Base-by-base conservation (phyloP, 2,113 vertebrate species). In the Bufo bufo region DNA sequence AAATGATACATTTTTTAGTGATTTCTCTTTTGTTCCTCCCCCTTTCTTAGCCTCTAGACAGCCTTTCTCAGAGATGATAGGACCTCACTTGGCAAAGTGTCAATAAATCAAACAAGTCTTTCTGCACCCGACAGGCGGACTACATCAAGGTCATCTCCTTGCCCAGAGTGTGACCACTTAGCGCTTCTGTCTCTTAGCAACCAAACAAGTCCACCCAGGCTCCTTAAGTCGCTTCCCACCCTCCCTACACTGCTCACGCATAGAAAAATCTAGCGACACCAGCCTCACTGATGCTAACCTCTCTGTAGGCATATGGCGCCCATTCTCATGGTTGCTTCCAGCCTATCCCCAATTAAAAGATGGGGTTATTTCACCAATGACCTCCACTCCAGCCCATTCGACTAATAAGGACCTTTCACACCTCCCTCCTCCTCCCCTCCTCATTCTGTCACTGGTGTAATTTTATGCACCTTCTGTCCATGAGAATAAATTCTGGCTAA, bases 41-140 rank as follows among this genome's bases (percentile, higher is more conserved):
- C 49, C 33, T 66, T 56, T 47, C 72, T 63, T 52, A 47, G 5
- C 58, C 66, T 54, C 20, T 66, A 84, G 58, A 88, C 87, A 50
- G 82, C 47, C 56, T 61, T 69, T 84, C 82, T 50, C 81, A 50
- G 58, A 84, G n/a, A 74, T 81, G n/a, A 84, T 45, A 69, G 80
- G 87, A 84, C 82, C 74, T 89, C 81, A 89, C 72, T 90, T 58
- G 71, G 85, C 84, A 77, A 87, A 85, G 71, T 50, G 89, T 82
- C 84, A 87, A 87, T 89, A 72, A 89, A 87, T 84, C 85, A 87
- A 87, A 71, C 33, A 20, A 77, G 85, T n/a, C 61, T 59, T 69
- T 50, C 14, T 82, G 13, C 78, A 33, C 84, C 84, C 85, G 89
- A 89, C 61, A 82, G 89, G 69, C n/a, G 52, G 84, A 20, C 71